These are phyloP conservation scores for Epirrita christyi DNA, from an alignment of 2,888 invertebrate species.

Conservation along the genomic window DNA sequence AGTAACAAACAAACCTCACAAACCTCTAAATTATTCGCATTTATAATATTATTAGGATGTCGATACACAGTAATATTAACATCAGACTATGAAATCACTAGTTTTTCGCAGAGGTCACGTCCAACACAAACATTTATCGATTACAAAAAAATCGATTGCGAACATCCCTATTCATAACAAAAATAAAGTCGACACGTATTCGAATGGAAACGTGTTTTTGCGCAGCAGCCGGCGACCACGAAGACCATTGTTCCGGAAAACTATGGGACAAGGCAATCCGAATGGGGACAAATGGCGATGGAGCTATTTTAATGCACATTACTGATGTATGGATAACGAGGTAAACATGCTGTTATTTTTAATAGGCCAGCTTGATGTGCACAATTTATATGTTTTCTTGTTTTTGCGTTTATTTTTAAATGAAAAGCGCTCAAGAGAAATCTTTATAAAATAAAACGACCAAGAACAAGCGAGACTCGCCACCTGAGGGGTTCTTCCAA, in stretches of 20 bases:
- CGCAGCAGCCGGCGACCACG: slow-evolving; percentile 45
- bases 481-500: no score
- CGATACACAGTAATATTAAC: no score
- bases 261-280: slow-evolving; percentile 18
- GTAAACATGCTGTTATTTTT: slow-evolving; percentile 11
- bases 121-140: slow-evolving; percentile 15
- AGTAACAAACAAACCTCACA: no score
- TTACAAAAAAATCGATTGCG: slow-evolving; percentile 31
- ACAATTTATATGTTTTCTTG: neutral
- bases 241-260: slow-evolving; percentile 32
- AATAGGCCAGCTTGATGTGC: neutral
- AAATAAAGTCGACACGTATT: slow-evolving; percentile 50
- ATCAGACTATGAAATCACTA: no score
- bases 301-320: slow-evolving; percentile 12
- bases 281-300: slow-evolving; percentile 7
- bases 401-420: no score
- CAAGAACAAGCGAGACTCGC: no score
- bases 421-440: no score
- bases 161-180: slow-evolving; percentile 46
- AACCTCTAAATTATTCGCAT: no score
- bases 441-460: no score
- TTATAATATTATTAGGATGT: no score
- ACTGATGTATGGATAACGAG: no score
- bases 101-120: no score
- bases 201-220: slow-evolving; percentile 54